Conservation (phyloP, 2,888 invertebrate species). For the Pheosia tremula region DNA sequence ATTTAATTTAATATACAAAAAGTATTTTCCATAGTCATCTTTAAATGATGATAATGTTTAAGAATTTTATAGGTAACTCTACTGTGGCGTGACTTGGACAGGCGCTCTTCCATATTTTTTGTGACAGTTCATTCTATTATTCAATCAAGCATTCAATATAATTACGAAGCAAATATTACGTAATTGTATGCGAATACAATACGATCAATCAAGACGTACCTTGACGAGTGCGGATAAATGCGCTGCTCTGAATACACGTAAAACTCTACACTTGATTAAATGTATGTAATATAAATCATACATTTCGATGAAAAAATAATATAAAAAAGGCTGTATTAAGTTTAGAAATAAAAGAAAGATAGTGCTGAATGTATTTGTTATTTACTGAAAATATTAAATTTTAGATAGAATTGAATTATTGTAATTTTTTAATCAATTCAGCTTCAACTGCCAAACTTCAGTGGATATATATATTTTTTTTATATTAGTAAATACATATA, state of each 20-base stretch:
- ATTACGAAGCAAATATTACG: conserved; percentile 1
- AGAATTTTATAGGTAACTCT: not conserved
- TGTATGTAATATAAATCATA: too few species aligned
- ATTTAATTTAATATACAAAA: not conserved
- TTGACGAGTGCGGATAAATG: not conserved
- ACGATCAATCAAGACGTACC: not conserved
- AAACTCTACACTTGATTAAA: too few species aligned
- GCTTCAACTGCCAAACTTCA: too few species aligned
- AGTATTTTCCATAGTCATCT: not conserved
- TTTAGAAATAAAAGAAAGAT: too few species aligned
- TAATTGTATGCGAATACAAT: not conserved
- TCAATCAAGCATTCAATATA: not conserved
- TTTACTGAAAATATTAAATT: too few species aligned
- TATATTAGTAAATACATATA: too few species aligned
- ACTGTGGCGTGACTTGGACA: not conserved
- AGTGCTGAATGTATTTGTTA: too few species aligned
- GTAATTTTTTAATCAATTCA: too few species aligned
- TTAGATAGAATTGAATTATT: too few species aligned
- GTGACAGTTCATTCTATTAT: not conserved
- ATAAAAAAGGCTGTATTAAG: too few species aligned
- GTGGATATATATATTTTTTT: too few species aligned
- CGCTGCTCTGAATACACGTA: not conserved
- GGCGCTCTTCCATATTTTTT: not conserved
- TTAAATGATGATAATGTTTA: not conserved
- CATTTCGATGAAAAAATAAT: too few species aligned